Evolutionary conservation across 2,888 invertebrate genomes (phyloP), one percentile per base, ranked within the genome.

Genomic region (Brenthis ino): DNA sequence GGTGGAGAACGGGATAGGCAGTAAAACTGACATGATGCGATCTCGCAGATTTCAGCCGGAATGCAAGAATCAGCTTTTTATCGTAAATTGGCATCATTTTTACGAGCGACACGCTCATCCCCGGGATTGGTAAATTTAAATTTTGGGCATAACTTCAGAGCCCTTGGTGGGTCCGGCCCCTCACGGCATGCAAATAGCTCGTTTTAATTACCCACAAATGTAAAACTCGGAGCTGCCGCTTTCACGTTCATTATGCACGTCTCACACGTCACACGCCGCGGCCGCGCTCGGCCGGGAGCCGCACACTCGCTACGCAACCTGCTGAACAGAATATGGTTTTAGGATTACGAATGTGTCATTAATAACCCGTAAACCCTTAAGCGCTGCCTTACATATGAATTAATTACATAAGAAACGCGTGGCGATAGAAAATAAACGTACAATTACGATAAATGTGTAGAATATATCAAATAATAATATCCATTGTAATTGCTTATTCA

Each of bases 21-120:
- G 75, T 78, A 78, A 77, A 76, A 75, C 70, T 76, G 79, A 72
- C 78, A 71, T 72, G 75, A 72, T 73, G 76, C 76, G 70, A 75
- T 76, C 73, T 74, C 76, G 67, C 74, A 73, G 76, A 77, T 78
- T 78, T 74, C 76, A 69, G 64, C 74, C 69, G 74, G 76, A 77
- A 77, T 75, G 77, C 77, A 76, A 76, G 77, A 78, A 77, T 80
- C 81, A 77, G 77, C 76, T 78, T 82, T 82, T 82, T 81, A 83
- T 83, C 82, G 83, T 79, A 80, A 83, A 82, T 82, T 82, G 80
- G 79, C 80, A 82, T 81, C 83, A 81, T 79, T 79, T 82, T 82
- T 82, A 82, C 79, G 82, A 82, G 77, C 77, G 72, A 57, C 73
- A 71, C 74, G 74, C 72, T 76, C 73, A 73, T 74, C 75, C 75